Evolutionary conservation across 2,888 invertebrate species (phyloP), one percentile per base, ranked within the genome.

Genomic region (Apocheima hispidaria): DNA sequence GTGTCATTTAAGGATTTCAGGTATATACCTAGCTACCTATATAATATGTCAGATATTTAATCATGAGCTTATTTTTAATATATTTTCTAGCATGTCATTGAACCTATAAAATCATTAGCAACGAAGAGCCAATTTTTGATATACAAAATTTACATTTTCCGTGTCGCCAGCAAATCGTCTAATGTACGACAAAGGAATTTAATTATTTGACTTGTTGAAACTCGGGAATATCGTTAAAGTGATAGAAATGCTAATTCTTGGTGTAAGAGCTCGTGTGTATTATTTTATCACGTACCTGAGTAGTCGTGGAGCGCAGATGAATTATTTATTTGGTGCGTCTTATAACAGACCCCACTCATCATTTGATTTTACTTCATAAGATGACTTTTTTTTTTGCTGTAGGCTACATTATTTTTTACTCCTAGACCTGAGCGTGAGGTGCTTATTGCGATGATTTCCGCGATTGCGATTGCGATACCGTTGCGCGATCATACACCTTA

Each of bases 171-270:
- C 16, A 16, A 10, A 9, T 44, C 23, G 4, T 26, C 26, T 16
- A 21, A 40, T 28, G 33, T 40, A 36, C 28, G 41, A 33, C 41
- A 16, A 26, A 44, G 30, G 43, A 49, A 41, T 49, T 56, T 49
- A 49, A 56, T 49, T 49, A 56, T 49, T 49, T 41, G 41, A 35
- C 41, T 41, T 49, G 21, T 49, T 41, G 43, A 44, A 26, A n/a
- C n/a, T n/a, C n/a, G n/a, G n/a, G n/a, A n/a, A n/a, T n/a, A n/a
- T n/a, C n/a, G n/a, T 9, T 28, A 5, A 1, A 28, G 28, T 28
- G 28, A 28, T 28, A 28, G 28, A 10, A 33, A 10, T 10, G 30
- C 30, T 12, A 10, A 28, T 28, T 28, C 9, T 28, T 28, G 28
- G 28, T 28, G 28, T 28, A 28, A 28, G 28, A 33, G 21, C 21